phyloP scores from a whole-genome alignment of 2,888 invertebrate genomes.

The Melanargia galathea region DNA sequence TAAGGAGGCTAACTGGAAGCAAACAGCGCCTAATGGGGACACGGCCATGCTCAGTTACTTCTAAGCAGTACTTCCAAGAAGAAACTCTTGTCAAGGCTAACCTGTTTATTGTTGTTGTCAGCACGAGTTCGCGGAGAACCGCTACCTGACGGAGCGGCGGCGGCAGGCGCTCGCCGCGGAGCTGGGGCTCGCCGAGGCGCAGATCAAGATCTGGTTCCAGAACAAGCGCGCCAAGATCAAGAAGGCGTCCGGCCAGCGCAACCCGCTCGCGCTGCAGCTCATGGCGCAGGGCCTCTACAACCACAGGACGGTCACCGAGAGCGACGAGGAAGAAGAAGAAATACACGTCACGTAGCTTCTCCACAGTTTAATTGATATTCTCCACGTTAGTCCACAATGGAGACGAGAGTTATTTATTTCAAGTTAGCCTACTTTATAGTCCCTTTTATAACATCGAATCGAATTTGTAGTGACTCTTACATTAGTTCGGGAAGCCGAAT shows the following conservation, averaged over 20 bases:
- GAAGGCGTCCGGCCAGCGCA: slow-evolving; percentile 92
- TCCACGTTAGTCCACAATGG: not conserved
- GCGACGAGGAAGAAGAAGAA: slow-evolving; percentile 48
- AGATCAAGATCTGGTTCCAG: slow-evolving; percentile 99
- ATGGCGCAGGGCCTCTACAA: slow-evolving; percentile 98
- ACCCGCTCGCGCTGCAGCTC: slow-evolving; percentile 92
- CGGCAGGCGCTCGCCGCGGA: slow-evolving; percentile 95
- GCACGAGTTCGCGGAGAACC: slow-evolving; percentile 96
- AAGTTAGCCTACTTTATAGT: no score
- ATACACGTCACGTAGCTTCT: slow-evolving; percentile 58
- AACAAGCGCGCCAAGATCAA: slow-evolving; percentile 98
- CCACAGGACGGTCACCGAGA: slow-evolving; percentile 78
- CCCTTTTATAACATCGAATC: no score
- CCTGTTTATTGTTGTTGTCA: slow-evolving; percentile 46
- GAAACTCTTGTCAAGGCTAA: not conserved
- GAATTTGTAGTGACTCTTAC: no score
- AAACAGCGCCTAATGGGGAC: no score
- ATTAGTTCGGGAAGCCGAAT: no score
- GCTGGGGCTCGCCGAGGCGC: slow-evolving; percentile 96
- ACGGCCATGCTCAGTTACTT: no score
- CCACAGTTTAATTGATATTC: not conserved
- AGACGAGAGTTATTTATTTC: no score
- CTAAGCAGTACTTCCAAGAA: no score
- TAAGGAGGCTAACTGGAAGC: no score
- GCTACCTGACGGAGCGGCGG: slow-evolving; percentile 95